Evolutionary conservation across 2,888 invertebrate species (phyloP), one percentile per base, ranked within the genome.

Genomic region (Resseliella maxima): DNA sequence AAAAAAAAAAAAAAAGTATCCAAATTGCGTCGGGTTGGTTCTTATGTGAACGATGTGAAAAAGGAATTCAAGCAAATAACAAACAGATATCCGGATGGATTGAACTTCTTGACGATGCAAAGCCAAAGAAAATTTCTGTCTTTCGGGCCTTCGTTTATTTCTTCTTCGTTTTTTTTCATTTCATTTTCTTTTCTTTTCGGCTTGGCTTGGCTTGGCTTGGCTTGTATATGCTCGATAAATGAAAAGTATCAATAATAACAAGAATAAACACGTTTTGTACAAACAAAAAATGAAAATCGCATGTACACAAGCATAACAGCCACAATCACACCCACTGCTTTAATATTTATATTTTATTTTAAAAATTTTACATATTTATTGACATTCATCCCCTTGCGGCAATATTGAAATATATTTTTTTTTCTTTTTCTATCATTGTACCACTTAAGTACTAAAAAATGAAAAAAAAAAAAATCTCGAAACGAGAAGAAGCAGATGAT

Each of bases 341-440:
- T 35, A 72, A 72, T 72, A 72, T 72, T 83, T 36, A n/a, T 83
- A 83, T 83, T 83, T 83, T 83, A 83, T 83, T 83, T 83, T 83
- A 83, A 38, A 24, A 83, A 38, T 83, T 83, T 83, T 83, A n/a
- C 83, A 83, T 83, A 83, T 83, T 83, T 83, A 83, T 83, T 83
- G 83, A 83, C 36, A 83, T 83, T 83, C 83, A 38, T 83, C 83
- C 83, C 83, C 83, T 83, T 83, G 83, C 83, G 83, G 83, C 83
- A 83, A 38, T 83, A 83, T 38, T 31, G 72, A 72, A 72, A 72
- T 59, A 31, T 72, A 59, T 24, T 24, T 18, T 2, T 50, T 18
- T 50, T 18, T 50, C 21, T 59, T 72, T 83, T 38, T 38, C 38
- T 27, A 83, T 83, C 83, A 83, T 83, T 83, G 83, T 6, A 83